These are phyloP conservation scores for Leptinotarsa undecemlineata DNA, from an alignment of 1,140 invertebrate genomes.

Conservation along the genomic window DNA sequence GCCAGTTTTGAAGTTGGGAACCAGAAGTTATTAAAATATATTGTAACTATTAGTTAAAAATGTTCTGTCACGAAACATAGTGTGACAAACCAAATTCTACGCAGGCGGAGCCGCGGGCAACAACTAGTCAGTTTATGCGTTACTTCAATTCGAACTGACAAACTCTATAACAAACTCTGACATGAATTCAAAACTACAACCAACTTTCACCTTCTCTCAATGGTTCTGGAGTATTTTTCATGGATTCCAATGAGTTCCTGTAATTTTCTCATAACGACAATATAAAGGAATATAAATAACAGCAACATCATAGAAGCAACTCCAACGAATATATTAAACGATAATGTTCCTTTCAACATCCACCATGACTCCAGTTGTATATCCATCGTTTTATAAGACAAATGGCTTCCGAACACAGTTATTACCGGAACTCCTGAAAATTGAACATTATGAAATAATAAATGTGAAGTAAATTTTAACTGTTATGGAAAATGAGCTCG, in stretches of 20 bases:
- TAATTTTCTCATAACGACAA: conserved; percentile 59
- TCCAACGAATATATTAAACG: conserved; percentile 63
- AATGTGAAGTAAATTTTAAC: neutral
- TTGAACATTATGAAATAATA: neutral
- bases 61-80: too few species aligned
- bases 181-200: too few species aligned
- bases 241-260: conserved; percentile 33
- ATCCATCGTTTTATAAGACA: conserved; percentile 61
- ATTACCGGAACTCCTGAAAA: conserved; percentile 60
- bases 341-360: conserved; percentile 59
- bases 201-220: conserved; percentile 34
- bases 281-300: conserved; percentile 60
- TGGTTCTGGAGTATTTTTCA: conserved; percentile 35
- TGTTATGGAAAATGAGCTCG: conserved; percentile 12
- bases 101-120: too few species aligned
- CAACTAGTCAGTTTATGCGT: too few species aligned
- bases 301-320: conserved; percentile 60
- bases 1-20: too few species aligned
- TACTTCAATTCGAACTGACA: too few species aligned
- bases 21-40: too few species aligned
- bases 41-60: too few species aligned
- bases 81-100: too few species aligned
- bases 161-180: too few species aligned
- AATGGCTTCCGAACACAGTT: conserved; percentile 61
- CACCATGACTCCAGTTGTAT: conserved; percentile 62